Conservation (phyloP, 2,113 vertebrate species). For the Clarias batrachus region DNA sequence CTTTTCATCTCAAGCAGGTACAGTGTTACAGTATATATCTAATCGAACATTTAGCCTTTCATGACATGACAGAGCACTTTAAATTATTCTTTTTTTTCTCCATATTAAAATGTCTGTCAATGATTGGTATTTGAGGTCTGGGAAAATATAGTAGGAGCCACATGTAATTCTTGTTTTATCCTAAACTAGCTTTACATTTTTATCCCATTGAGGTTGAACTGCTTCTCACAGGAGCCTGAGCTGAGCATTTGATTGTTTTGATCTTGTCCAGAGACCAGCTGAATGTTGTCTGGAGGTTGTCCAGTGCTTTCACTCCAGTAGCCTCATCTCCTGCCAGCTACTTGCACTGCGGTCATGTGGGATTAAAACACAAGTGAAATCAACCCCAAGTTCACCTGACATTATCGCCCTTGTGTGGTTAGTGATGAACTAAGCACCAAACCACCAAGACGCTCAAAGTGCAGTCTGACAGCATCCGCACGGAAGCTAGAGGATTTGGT, state of each 20-base stretch:
- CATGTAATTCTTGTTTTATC: not conserved
- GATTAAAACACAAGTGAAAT: slow-evolving; percentile 34
- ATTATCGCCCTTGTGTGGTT: slow-evolving; percentile 18
- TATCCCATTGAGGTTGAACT: not conserved
- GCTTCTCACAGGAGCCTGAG: not conserved
- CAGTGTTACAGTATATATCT: slow-evolving; percentile 73
- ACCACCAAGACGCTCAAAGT: not conserved
- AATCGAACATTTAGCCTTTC: slow-evolving; percentile 77
- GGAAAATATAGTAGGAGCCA: slow-evolving; percentile 19
- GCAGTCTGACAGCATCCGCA: not conserved
- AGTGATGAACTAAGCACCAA: slow-evolving; percentile 15
- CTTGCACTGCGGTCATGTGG: slow-evolving; percentile 16
- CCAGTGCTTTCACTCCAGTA: slow-evolving; percentile 26
- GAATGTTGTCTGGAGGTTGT: slow-evolving; percentile 29
- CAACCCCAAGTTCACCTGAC: slow-evolving; percentile 15
- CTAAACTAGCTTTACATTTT: slow-evolving; percentile 6
- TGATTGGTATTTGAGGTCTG: not conserved
- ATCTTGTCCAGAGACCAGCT: slow-evolving; percentile 32
- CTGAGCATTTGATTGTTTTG: slow-evolving; percentile 23
- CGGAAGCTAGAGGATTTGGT: not conserved
- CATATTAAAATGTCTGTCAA: slow-evolving; percentile 13
- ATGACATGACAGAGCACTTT: slow-evolving; percentile 78
- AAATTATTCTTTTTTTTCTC: slow-evolving; percentile 66
- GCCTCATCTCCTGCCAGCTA: slow-evolving; percentile 22
- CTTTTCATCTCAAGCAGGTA: slow-evolving; percentile 55